A percentile compares a stretch with the other conserved stretches of the same genome.
Conservation (phyloP, 2,888 invertebrate genomes). For the Mechanitis messenoides region DNA sequence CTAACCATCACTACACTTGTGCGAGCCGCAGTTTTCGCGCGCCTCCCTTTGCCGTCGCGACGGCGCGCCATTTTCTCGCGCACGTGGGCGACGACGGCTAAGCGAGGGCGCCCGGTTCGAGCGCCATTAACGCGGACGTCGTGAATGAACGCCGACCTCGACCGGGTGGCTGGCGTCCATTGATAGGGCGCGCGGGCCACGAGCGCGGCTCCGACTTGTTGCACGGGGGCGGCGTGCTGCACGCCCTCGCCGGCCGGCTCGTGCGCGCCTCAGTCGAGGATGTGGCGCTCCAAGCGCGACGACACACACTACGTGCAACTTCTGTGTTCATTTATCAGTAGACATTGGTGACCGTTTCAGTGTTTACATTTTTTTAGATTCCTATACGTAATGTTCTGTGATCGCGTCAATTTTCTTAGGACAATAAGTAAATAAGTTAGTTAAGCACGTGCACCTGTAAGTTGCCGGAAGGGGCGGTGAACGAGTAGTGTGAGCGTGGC, state of each 20-base stretch:
- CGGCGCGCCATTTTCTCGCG: conserved; percentile 75
- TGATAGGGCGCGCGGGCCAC: conserved; percentile 69
- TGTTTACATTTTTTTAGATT: conserved; percentile 50
- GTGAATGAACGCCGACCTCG: conserved; percentile 74
- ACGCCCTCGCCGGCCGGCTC: conserved; percentile 69
- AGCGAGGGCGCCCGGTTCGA: conserved; percentile 63
- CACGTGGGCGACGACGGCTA: conserved; percentile 70
- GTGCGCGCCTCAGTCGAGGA: conserved; percentile 78
- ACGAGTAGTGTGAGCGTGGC: conserved; percentile 26
- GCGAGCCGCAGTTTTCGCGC: conserved; percentile 72
- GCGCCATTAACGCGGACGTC: conserved; percentile 71
- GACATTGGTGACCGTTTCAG: conserved; percentile 48
- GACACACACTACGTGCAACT: conserved; percentile 65
- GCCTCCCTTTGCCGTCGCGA: conserved; percentile 68
- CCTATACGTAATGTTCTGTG: conserved; percentile 67
- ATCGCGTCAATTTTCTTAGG: conserved; percentile 64
- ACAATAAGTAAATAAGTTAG: conserved; percentile 50
- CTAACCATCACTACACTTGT: conserved; percentile 61
- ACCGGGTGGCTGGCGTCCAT: conserved; percentile 68
- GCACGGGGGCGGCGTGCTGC: conserved; percentile 62
- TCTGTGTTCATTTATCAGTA: conserved; percentile 74
- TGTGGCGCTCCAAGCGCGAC: conserved; percentile 71
- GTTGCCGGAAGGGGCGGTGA: conserved; percentile 35
- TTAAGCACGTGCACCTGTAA: conserved; percentile 31
- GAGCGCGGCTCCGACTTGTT: conserved; percentile 55